Conservation (phyloP, 1,140 invertebrate species). For the Leptonema lineaticorne region DNA sequence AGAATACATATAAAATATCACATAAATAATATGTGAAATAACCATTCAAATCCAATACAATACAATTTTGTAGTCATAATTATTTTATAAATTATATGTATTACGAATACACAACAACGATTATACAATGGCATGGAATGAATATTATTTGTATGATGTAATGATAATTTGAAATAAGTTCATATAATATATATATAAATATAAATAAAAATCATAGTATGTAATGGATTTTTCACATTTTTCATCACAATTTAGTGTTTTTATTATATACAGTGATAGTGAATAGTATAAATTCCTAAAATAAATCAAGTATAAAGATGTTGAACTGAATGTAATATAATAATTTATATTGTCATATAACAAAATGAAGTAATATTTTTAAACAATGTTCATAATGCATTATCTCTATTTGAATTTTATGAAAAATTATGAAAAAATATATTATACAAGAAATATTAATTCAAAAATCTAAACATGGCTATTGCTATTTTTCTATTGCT, state of each 20-base stretch:
- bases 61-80: slow-evolving; percentile 1
- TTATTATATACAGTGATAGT: too few relatives aligned
- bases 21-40: slow-evolving; percentile 27
- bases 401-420: too few relatives aligned
- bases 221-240: slow-evolving; percentile 9
- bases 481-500: background rate
- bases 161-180: background rate
- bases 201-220: slow-evolving; percentile 7
- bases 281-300: background rate
- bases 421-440: too few relatives aligned
- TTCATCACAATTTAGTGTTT: too few relatives aligned
- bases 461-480: too few relatives aligned
- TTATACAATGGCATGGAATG: slow-evolving; percentile 3
- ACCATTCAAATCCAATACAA: slow-evolving; percentile 21
- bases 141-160: background rate
- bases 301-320: too few relatives aligned
- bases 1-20: slow-evolving; percentile 36
- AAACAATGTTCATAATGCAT: too few relatives aligned
- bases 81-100: background rate
- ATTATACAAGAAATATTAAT: too few relatives aligned
- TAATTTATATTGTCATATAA: too few relatives aligned
- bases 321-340: too few relatives aligned
- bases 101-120: slow-evolving; percentile 19
- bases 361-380: too few relatives aligned
- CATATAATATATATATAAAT: background rate